Percentiles rank a stretch among this genome's conserved stretches.
Evolutionary conservation across 2,888 invertebrate genomes (phyloP).

Genomic region (Limnephilus lunatus): DNA sequence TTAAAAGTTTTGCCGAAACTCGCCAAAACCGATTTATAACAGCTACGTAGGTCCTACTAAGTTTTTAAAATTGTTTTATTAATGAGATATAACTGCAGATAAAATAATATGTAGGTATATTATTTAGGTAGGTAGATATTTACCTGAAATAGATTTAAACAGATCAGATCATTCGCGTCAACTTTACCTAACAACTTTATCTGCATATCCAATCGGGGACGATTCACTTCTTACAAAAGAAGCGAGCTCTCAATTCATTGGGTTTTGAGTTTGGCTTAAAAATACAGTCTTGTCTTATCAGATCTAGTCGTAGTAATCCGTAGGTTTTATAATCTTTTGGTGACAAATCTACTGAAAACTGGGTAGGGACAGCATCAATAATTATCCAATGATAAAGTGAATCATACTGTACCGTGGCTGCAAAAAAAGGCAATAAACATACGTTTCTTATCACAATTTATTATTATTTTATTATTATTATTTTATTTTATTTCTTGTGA

Average conservation of each 20-base stretch:
- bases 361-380: not conserved
- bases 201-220: not conserved
- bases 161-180: not conserved
- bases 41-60: not conserved
- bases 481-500: too few species aligned
- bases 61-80: not conserved
- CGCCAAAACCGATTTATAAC: too few species aligned
- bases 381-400: not conserved
- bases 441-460: too few species aligned
- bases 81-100: not conserved
- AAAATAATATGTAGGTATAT: too few species aligned
- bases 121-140: not conserved
- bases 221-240: not conserved
- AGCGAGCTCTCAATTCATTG: not conserved
- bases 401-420: too few species aligned
- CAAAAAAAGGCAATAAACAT: too few species aligned
- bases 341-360: conserved; percentile 2
- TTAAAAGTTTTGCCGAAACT: too few species aligned
- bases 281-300: not conserved
- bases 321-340: not conserved
- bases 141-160: not conserved
- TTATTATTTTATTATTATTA: too few species aligned
- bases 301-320: not conserved
- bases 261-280: not conserved
- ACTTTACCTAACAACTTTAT: not conserved